These are phyloP conservation scores for Lemur catta DNA, from an alignment of 2,797 vertebrate genomes.

Conservation along the genomic window DNA sequence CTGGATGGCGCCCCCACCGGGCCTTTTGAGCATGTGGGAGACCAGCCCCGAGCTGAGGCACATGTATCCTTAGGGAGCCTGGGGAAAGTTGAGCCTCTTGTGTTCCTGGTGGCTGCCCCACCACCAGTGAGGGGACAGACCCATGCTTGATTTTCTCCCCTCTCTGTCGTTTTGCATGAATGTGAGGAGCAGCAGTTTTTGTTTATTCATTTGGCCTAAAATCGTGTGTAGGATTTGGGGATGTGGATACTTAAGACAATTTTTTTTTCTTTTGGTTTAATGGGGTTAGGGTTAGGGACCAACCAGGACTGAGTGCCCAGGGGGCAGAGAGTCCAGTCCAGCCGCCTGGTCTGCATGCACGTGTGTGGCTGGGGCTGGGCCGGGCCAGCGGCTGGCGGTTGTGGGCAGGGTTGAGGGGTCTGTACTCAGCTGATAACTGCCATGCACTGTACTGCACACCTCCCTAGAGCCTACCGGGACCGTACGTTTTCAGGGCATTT, in stretches of 20 bases:
- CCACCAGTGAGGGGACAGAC: neutral
- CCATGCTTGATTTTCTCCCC: neutral
- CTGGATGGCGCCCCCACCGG: neutral
- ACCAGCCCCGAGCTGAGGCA: neutral
- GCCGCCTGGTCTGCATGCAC: slow-evolving; percentile 87
- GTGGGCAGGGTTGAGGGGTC: slow-evolving; percentile 85
- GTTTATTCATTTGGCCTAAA: slow-evolving; percentile 77
- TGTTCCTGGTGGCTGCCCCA: neutral
- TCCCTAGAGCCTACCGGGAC: slow-evolving; percentile 84
- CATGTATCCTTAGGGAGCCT: neutral
- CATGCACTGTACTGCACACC: slow-evolving; percentile 92
- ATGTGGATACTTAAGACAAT: slow-evolving; percentile 82
- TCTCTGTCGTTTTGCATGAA: slow-evolving; percentile 84
- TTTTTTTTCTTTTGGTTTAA: slow-evolving; percentile 75
- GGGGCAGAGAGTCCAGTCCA: slow-evolving; percentile 78
- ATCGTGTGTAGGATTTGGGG: slow-evolving; percentile 60
- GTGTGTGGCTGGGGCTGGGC: slow-evolving; percentile 91
- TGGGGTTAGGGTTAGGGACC: slow-evolving; percentile 52
- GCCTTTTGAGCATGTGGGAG: slow-evolving; percentile 20
- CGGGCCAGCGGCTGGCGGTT: slow-evolving; percentile 89
- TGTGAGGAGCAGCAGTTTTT: slow-evolving; percentile 77
- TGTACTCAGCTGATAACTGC: slow-evolving; percentile 99
- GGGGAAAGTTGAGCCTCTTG: neutral
- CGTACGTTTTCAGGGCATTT: slow-evolving; percentile 84
- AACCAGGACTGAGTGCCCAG: slow-evolving; percentile 54